Conservation (phyloP, 2,113 vertebrate species). For the Spea multiplicata region DNA sequence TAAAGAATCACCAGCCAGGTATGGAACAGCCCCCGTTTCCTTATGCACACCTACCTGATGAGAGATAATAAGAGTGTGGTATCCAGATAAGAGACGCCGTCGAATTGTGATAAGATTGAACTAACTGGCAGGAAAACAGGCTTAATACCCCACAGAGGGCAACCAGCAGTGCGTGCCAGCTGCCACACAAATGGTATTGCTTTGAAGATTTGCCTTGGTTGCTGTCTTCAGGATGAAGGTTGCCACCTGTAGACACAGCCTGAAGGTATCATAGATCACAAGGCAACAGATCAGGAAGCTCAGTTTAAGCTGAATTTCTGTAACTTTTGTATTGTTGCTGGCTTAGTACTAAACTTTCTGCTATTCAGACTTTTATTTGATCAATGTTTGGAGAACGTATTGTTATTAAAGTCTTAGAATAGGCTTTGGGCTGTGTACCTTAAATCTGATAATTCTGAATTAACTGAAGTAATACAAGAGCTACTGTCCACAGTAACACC, state of each 20-base stretch:
- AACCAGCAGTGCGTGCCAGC: conserved; percentile 14
- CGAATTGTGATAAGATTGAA: conserved; percentile 25
- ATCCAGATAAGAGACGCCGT: conserved; percentile 23
- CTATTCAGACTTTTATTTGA: no score
- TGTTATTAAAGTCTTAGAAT: no score
- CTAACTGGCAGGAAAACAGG: background rate
- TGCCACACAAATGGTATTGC: conserved; percentile 5
- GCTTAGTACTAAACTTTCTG: background rate
- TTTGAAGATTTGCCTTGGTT: conserved; percentile 36
- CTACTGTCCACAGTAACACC: no score
- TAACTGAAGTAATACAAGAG: no score
- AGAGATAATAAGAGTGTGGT: conserved; percentile 28
- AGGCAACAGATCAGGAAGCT: background rate
- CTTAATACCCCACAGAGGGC: conserved; percentile 18
- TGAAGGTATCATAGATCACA: conserved; percentile 8
- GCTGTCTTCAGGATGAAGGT: conserved; percentile 24
- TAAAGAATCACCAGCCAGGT: background rate
- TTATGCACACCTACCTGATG: conserved; percentile 21
- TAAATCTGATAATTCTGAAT: no score
- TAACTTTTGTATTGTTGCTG: conserved; percentile 1
- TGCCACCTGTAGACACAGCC: conserved; percentile 16
- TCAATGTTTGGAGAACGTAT: no score
- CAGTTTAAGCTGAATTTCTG: background rate
- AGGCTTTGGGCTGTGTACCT: no score
- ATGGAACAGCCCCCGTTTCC: conserved; percentile 12